Conservation (phyloP, 2,888 invertebrate genomes). For the Aphodius sticticus region DNA sequence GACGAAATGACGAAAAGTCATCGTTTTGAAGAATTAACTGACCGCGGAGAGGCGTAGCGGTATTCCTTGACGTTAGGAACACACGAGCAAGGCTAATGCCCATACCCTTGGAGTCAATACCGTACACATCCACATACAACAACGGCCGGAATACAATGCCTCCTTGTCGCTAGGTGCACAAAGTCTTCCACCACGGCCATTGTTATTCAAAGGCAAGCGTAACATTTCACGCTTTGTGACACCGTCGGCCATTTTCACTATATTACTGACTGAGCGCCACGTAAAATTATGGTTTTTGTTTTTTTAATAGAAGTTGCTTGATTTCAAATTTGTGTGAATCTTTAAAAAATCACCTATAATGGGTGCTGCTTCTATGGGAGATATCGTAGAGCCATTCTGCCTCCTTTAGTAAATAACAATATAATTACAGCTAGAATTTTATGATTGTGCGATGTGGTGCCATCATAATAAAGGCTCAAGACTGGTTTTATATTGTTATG, state of each 20-base stretch:
- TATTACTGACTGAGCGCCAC: slow-evolving; percentile 33
- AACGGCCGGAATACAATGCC: slow-evolving; percentile 46
- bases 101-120: not conserved
- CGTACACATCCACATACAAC: slow-evolving; percentile 45
- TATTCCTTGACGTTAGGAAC: not conserved
- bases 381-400: too few relatives aligned
- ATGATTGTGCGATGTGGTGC: too few relatives aligned
- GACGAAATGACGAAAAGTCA: not conserved
- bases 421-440: too few relatives aligned
- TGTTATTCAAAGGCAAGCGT: slow-evolving; percentile 57
- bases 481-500: too few relatives aligned
- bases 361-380: too few relatives aligned
- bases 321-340: too few relatives aligned
- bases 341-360: too few relatives aligned
- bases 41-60: not conserved
- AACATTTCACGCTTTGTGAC: slow-evolving; percentile 59
- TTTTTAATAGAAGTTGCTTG: not conserved
- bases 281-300: not conserved
- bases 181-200: slow-evolving; percentile 53
- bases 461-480: too few relatives aligned
- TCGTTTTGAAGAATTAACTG: not conserved
- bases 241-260: slow-evolving; percentile 56
- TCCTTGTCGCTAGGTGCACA: slow-evolving; percentile 47
- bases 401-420: too few relatives aligned
- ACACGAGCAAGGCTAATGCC: slow-evolving; percentile 4